phyloP scores from a whole-genome alignment of 2,113 vertebrate genomes.

The Ramphastos sulfuratus region DNA sequence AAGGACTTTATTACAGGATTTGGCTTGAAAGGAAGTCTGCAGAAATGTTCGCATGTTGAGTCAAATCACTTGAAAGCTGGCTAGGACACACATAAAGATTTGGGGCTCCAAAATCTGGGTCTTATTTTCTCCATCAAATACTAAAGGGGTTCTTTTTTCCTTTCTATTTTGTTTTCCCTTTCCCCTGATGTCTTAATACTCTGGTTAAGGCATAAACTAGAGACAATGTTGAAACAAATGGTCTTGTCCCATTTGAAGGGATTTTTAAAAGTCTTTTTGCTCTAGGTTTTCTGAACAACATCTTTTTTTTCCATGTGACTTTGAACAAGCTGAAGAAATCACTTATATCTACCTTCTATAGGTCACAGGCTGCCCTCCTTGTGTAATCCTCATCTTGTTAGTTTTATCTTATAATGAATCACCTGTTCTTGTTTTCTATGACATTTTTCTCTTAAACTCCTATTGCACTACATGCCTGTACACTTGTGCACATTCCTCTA shows the following conservation, averaged over 20 bases:
- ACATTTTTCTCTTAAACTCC: background rate
- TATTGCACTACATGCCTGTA: background rate
- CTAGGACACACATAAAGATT: background rate
- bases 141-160: background rate
- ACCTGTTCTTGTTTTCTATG: background rate
- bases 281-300: background rate
- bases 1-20: background rate
- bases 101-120: background rate
- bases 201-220: background rate
- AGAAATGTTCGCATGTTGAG: background rate
- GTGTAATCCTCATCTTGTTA: background rate
- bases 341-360: background rate
- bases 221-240: background rate
- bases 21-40: background rate
- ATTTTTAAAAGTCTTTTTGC: background rate
- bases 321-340: background rate
- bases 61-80: background rate
- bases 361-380: background rate
- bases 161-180: background rate
- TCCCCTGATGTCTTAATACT: background rate
- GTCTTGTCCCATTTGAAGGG: background rate
- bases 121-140: background rate
- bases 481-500: background rate
- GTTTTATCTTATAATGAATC: background rate
- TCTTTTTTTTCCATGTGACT: background rate